Conservation (phyloP, 2,113 vertebrate species). For the Indicator maculatus region DNA sequence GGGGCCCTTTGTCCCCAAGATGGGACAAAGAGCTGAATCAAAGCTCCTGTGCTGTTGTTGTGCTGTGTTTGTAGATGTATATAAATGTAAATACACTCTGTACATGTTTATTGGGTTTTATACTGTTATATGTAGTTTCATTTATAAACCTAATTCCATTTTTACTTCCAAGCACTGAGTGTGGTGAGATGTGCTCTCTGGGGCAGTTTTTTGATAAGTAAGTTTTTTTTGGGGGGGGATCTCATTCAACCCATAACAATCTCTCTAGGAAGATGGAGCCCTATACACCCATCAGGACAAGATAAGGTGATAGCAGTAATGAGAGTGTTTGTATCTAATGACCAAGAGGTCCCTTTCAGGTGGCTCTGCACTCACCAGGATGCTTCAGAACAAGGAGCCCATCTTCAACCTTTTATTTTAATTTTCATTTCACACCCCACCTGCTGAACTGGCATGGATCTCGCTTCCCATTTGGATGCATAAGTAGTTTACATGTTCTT, state of each 20-base stretch:
- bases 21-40: too few relatives aligned
- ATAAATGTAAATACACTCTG: too few relatives aligned
- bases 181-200: too few relatives aligned
- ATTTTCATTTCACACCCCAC: constrained; percentile 42
- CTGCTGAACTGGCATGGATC: constrained; percentile 24
- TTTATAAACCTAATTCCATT: too few relatives aligned
- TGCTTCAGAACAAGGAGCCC: background rate
- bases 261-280: background rate
- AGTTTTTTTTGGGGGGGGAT: background rate
- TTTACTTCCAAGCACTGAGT: too few relatives aligned
- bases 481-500: constrained; percentile 39
- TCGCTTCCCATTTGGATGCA: constrained; percentile 20
- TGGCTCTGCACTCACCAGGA: background rate
- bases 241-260: background rate
- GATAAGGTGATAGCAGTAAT: background rate
- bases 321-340: background rate
- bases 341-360: background rate
- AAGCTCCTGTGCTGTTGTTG: too few relatives aligned
- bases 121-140: too few relatives aligned
- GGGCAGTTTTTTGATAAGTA: too few relatives aligned
- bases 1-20: too few relatives aligned
- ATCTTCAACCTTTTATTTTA: constrained; percentile 41
- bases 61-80: too few relatives aligned
- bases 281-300: background rate
- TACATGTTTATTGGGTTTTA: too few relatives aligned